phyloP scores from a whole-genome alignment of 2,888 invertebrate species.

The Nomada fabriciana region DNA sequence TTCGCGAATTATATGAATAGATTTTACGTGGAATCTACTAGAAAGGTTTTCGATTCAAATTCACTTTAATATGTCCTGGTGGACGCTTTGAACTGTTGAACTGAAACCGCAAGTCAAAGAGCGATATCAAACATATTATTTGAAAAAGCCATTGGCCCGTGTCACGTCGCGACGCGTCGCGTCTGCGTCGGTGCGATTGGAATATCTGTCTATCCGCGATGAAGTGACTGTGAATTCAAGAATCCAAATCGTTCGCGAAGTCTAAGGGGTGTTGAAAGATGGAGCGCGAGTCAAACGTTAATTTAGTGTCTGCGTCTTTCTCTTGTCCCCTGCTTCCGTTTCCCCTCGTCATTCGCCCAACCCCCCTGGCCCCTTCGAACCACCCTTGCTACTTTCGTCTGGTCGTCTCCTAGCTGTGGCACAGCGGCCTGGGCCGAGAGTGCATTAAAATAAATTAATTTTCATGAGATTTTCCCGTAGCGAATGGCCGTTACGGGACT shows the following conservation, averaged over 20 bases:
- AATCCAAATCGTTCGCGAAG: conserved; percentile 63
- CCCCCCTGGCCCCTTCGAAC: background rate
- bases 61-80: too few relatives aligned
- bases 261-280: conserved; percentile 66
- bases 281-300: conserved; percentile 79
- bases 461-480: conserved; percentile 79
- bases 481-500: conserved; percentile 79
- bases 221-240: conserved; percentile 68
- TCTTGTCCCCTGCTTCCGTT: conserved; percentile 32
- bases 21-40: too few relatives aligned
- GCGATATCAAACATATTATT: background rate
- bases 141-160: conserved; percentile 1
- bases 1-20: too few relatives aligned
- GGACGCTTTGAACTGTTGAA: too few relatives aligned
- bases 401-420: conserved; percentile 33
- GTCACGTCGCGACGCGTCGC: background rate
- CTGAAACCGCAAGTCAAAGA: background rate
- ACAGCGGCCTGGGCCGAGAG: conserved; percentile 68
- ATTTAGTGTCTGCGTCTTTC: conserved; percentile 67
- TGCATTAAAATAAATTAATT: conserved; percentile 81
- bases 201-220: conserved; percentile 53
- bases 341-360: conserved; percentile 6
- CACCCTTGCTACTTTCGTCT: conserved; percentile 20
- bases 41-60: too few relatives aligned
- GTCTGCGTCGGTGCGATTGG: background rate